These are phyloP conservation scores for Caenorhabditis sp. DNA, from an alignment of 2,888 invertebrate genomes.

Conservation along the genomic window DNA sequence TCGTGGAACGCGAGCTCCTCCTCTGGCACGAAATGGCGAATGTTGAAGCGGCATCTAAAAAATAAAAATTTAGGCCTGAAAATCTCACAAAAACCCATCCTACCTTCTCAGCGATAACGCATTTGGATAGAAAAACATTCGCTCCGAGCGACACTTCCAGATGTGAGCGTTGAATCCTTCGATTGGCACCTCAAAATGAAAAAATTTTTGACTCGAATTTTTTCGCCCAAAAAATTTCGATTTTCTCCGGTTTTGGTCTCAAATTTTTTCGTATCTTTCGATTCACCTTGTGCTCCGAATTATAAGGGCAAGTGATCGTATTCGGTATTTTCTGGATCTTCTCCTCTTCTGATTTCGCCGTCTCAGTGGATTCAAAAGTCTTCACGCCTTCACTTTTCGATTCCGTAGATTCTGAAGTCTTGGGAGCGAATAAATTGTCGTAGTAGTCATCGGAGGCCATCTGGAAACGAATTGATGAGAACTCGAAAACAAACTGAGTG, in stretches of 20 bases:
- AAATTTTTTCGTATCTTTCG: background rate
- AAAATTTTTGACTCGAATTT: background rate
- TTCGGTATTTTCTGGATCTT: background rate
- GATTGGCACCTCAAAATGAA: constrained; percentile 11
- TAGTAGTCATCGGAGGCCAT: background rate
- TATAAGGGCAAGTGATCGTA: constrained; percentile 32
- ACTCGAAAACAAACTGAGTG: background rate
- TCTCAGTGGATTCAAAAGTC: background rate
- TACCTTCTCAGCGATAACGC: constrained; percentile 34
- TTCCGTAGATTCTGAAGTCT: background rate
- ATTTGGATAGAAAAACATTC: constrained; percentile 40
- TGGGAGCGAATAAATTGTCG: background rate
- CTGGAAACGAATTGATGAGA: too few relatives aligned
- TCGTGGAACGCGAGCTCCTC: constrained; percentile 40
- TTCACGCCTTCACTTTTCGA: too few relatives aligned
- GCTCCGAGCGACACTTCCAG: constrained; percentile 31
- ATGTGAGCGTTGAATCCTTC: constrained; percentile 40
- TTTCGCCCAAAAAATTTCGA: too few relatives aligned
- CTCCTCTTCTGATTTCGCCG: too few relatives aligned
- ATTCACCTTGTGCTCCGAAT: constrained; percentile 16
- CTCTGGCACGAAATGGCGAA: constrained; percentile 31
- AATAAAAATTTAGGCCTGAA: constrained; percentile 1
- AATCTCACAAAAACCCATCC: background rate
- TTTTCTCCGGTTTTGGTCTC: background rate
- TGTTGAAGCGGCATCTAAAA: constrained; percentile 37